Evolutionary conservation across 2,113 vertebrate species (phyloP).

Genomic region (Ptilorrhoa leucosticta): DNA sequence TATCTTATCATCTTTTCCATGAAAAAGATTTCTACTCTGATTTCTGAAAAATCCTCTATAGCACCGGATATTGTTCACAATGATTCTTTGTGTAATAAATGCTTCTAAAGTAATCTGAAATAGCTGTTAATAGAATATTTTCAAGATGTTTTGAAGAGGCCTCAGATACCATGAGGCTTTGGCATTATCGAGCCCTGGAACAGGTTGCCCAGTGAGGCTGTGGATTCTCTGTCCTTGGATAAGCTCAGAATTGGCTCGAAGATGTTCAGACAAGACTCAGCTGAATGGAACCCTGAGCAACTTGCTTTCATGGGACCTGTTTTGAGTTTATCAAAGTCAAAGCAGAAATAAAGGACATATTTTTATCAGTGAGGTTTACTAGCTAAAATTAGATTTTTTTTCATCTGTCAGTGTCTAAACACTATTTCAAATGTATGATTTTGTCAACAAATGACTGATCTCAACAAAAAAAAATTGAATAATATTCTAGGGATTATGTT

Average conservation of each 20-base stretch:
- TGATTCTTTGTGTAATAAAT: not conserved
- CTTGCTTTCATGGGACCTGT: not conserved
- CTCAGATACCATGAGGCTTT: not conserved
- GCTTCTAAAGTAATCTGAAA: not conserved
- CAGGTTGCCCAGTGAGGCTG: not conserved
- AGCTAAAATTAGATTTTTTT: not conserved
- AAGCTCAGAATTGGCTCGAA: not conserved
- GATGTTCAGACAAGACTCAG: not conserved
- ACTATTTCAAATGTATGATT: not conserved
- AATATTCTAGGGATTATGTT: not conserved
- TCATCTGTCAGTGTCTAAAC: not conserved
- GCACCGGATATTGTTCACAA: accelerated
- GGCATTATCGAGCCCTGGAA: not conserved
- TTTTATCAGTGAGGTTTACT: not conserved
- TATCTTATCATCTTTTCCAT: too few species aligned
- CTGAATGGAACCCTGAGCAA: not conserved
- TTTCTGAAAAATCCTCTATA: not conserved
- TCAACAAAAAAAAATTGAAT: not conserved
- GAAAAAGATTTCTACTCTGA: not conserved
- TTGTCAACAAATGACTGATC: not conserved
- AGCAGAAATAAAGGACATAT: not conserved
- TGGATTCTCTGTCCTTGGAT: not conserved
- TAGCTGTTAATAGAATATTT: not conserved
- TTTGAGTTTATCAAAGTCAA: not conserved
- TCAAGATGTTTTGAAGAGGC: not conserved